A percentile compares a stretch with the other conserved stretches of the same genome.
Conservation (phyloP, 2,113 vertebrate species). For the Cyanoderma ruficeps region DNA sequence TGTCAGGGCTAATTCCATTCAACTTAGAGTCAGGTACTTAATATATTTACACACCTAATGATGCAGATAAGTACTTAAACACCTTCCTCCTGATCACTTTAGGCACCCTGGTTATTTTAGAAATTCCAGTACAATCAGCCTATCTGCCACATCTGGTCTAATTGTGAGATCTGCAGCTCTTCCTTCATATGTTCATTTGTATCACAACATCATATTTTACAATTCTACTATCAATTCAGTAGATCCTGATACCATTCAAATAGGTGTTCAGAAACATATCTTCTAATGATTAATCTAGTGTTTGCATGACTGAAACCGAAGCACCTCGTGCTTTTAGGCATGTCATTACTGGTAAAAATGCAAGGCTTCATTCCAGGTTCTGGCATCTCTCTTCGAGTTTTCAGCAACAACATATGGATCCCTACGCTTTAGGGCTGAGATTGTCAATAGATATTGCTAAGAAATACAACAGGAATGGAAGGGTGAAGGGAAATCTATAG, state of each 20-base stretch:
- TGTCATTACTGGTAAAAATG: not conserved
- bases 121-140: not conserved
- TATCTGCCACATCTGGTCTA: not conserved
- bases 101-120: not conserved
- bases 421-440: not conserved
- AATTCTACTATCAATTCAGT: not conserved
- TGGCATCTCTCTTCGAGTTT: not conserved
- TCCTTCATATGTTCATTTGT: not conserved
- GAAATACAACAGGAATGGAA: not conserved
- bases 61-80: not conserved
- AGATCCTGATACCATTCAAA: not conserved
- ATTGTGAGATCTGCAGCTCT: not conserved
- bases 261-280: not conserved
- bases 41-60: not conserved
- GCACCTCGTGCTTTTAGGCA: not conserved
- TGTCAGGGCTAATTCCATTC: not conserved
- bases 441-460: not conserved
- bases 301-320: conserved; percentile 2
- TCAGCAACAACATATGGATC: not conserved
- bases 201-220: not conserved
- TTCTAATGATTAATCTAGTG: not conserved
- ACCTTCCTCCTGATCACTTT: not conserved
- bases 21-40: not conserved
- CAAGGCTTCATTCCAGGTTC: conserved; percentile 3
- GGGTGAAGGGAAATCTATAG: not conserved